Conservation (phyloP, 2,113 vertebrate species). For the Malurus cyaneus region DNA sequence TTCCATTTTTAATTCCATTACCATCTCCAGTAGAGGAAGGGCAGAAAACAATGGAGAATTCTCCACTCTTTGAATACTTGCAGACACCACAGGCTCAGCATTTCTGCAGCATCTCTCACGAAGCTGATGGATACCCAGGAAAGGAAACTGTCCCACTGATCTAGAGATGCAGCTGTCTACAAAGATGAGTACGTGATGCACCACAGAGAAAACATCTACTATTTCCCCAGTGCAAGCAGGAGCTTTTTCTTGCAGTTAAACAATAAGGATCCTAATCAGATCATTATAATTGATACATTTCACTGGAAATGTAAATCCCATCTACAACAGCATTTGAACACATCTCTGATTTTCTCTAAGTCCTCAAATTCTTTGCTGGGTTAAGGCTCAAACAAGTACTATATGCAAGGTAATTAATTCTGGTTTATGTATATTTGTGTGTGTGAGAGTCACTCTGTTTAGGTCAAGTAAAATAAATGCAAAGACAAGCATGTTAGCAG, state of each 20-base stretch:
- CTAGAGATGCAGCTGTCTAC: not conserved
- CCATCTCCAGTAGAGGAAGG: not conserved
- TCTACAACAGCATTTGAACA: not conserved
- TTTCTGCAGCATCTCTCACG: not conserved
- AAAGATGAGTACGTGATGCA: not conserved
- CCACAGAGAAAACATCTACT: not conserved
- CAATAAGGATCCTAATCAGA: not conserved
- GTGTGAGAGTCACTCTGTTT: not conserved
- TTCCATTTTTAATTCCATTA: not conserved
- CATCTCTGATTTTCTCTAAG: not conserved
- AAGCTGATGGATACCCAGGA: not conserved
- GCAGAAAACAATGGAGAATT: not conserved
- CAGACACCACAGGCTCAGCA: not conserved
- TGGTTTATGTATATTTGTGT: not conserved
- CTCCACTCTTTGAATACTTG: not conserved
- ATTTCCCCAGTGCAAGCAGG: not conserved
- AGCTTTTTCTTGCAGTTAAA: not conserved
- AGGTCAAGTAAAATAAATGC: conserved; percentile 49
- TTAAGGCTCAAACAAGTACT: not conserved
- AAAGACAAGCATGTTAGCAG: conserved; percentile 50
- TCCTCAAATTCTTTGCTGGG: not conserved
- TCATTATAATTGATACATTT: not conserved
- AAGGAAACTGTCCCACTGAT: not conserved
- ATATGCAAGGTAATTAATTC: not conserved
- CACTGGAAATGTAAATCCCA: not conserved